These are phyloP conservation scores for Hylaea fasciaria DNA, from an alignment of 2,888 invertebrate species.

Conservation along the genomic window DNA sequence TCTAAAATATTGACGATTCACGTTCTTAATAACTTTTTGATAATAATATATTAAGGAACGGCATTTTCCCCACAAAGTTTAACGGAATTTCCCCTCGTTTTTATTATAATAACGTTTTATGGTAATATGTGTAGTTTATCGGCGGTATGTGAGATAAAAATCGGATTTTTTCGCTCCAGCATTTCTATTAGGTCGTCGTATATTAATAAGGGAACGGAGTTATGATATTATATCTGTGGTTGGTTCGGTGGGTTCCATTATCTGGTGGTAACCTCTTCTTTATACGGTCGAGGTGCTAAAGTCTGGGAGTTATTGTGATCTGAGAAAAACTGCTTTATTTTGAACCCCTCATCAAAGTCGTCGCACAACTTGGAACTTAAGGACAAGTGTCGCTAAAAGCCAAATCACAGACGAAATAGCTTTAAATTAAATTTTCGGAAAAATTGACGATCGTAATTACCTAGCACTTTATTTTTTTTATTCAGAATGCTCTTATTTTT, in stretches of 20 bases:
- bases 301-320: constrained; percentile 12
- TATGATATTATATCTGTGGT: constrained; percentile 35
- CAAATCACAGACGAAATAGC: too few relatives aligned
- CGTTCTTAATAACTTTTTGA: constrained; percentile 62
- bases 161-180: constrained; percentile 43
- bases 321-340: background rate
- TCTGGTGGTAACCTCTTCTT: constrained; percentile 18
- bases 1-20: constrained; percentile 52
- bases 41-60: constrained; percentile 57
- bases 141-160: constrained; percentile 51
- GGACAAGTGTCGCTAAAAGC: too few relatives aligned
- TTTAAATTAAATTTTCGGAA: too few relatives aligned
- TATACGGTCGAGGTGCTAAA: constrained; percentile 11
- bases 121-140: constrained; percentile 58
- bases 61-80: constrained; percentile 56
- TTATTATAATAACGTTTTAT: constrained; percentile 54
- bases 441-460: too few relatives aligned
- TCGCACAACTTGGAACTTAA: too few relatives aligned
- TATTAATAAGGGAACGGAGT: constrained; percentile 39
- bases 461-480: too few relatives aligned
- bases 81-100: constrained; percentile 60
- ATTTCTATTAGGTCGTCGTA: constrained; percentile 43
- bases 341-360: too few relatives aligned
- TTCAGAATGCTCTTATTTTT: too few relatives aligned
- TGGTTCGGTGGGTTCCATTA: constrained; percentile 20